Conservation (phyloP, 2,113 vertebrate genomes). For the Petroica traversi region DNA sequence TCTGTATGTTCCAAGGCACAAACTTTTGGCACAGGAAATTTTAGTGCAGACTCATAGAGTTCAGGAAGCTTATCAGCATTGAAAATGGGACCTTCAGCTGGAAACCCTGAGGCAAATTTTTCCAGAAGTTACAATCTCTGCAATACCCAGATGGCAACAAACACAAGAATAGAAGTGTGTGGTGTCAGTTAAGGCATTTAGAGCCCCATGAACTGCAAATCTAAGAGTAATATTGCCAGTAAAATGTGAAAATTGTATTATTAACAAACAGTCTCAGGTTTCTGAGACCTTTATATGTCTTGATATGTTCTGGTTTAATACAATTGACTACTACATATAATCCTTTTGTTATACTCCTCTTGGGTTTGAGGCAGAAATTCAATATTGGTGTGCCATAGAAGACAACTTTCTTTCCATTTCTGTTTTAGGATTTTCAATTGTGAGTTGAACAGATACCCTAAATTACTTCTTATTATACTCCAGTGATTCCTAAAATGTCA, state of each 20-base stretch:
- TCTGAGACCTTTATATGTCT: neutral
- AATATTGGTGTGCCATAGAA: neutral
- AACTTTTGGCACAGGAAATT: neutral
- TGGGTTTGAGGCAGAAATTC: neutral
- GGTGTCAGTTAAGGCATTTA: neutral
- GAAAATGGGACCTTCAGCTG: neutral
- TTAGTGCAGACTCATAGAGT: neutral
- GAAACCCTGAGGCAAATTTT: neutral
- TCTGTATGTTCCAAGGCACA: neutral
- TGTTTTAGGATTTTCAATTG: neutral
- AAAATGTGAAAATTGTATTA: neutral
- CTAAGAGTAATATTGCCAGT: neutral
- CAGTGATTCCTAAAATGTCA: neutral
- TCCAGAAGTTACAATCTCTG: neutral
- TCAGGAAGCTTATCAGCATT: neutral
- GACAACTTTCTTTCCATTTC: neutral
- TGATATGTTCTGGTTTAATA: neutral
- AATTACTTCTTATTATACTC: neutral
- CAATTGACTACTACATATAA: neutral
- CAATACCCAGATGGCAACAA: neutral
- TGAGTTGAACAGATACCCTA: neutral
- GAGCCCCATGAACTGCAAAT: neutral
- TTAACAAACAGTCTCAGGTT: neutral
- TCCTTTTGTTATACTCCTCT: neutral
- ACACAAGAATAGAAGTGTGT: neutral